These are phyloP conservation scores for Chionomys nivalis DNA, from an alignment of 2,113 vertebrate genomes.

Conservation along the genomic window DNA sequence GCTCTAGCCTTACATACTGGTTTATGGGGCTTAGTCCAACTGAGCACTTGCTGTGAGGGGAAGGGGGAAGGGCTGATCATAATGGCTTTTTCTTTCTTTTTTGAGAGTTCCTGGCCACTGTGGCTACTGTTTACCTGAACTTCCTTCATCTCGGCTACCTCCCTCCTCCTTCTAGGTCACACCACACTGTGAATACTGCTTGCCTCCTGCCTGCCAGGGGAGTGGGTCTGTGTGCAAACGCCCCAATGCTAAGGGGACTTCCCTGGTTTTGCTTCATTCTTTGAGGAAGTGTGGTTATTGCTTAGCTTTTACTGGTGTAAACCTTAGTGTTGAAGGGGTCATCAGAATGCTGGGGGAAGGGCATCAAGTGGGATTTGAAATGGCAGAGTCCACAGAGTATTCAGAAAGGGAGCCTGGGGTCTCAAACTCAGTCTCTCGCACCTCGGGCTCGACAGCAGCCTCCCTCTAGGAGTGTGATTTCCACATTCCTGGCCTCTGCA, in stretches of 20 bases:
- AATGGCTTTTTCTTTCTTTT: background rate
- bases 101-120: slow-evolving; percentile 4
- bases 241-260: background rate
- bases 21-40: background rate
- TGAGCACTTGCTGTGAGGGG: background rate
- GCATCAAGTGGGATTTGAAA: background rate
- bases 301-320: slow-evolving; percentile 1
- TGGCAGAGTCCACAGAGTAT: background rate
- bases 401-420: background rate
- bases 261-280: background rate
- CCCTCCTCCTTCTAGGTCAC: background rate
- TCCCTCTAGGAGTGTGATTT: background rate
- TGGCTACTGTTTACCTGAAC: slow-evolving; percentile 53
- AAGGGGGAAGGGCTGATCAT: background rate
- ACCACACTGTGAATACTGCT: slow-evolving; percentile 29
- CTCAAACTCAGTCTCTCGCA: background rate
- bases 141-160: slow-evolving; percentile 34
- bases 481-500: accelerated
- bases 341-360: background rate
- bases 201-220: background rate
- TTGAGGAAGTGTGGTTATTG: slow-evolving; percentile 58
- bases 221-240: background rate
- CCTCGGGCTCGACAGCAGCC: background rate
- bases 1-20: background rate
- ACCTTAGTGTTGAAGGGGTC: background rate